Conservation (phyloP, 1,140 invertebrate genomes). For the Vanessa atalanta region DNA sequence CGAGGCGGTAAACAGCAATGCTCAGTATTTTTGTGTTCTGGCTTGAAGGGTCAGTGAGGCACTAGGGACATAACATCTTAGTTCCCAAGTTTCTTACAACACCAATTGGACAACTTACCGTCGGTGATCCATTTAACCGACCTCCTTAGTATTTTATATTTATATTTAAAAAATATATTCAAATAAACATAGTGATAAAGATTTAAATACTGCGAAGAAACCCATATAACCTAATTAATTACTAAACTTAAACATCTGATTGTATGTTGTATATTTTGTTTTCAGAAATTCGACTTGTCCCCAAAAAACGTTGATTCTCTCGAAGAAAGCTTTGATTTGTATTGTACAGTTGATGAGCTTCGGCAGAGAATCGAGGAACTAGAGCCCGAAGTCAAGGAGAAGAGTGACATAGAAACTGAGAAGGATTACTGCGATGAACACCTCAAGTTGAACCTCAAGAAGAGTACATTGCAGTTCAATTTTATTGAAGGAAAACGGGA, state of each 20-base stretch:
- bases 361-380: slow-evolving; percentile 78
- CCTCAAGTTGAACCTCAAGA: slow-evolving; percentile 64
- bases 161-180: no score
- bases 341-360: slow-evolving; percentile 84
- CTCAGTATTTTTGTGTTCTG: no score
- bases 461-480: slow-evolving; percentile 78
- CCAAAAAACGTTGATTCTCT: slow-evolving; percentile 75
- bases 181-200: no score
- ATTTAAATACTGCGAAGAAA: no score
- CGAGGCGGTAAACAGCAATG: no score
- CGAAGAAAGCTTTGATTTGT: slow-evolving; percentile 81
- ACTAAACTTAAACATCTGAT: background rate
- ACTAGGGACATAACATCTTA: no score
- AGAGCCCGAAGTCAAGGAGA: slow-evolving; percentile 68
- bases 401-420: slow-evolving; percentile 47
- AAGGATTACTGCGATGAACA: slow-evolving; percentile 59
- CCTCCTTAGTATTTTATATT: no score
- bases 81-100: no score
- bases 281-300: slow-evolving; percentile 73
- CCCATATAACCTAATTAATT: no score
- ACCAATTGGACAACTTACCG: no score
- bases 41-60: no score
- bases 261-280: slow-evolving; percentile 29
- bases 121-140: no score
- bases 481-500: slow-evolving; percentile 81